Evolutionary conservation across 2,113 vertebrate genomes (phyloP), one percentile per base, ranked within the genome.

Genomic region (Eudyptes chrysolophus): DNA sequence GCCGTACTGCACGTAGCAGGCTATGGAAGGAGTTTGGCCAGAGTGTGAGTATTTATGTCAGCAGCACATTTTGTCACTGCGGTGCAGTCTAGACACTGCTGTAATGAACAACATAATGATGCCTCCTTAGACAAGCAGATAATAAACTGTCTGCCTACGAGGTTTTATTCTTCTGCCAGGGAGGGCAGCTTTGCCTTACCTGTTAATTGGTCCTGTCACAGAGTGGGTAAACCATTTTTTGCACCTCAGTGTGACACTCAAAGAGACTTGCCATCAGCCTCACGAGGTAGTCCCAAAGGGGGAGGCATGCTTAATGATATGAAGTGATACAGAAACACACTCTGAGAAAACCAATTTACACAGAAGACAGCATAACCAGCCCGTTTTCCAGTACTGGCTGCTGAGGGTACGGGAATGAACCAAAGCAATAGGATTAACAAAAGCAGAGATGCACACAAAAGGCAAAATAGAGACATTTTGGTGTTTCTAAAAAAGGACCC

Each of bases 1-100:
- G 57, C 55, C 0, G 0, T 17, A 38, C 26, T 13, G 29, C 2
- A 1, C 3, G 6, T 48, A 60, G 10, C 34, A 51, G 69, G 51
- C 52, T 85, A 57, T 51, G 6, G 77, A 72, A 87, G 52, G 32
- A 86, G 26, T 12, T 69, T 69, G 89, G 81, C 72, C 87, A 87
- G 65, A 48, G 24, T 7, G 36, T 9, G 57, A 51, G 9, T 34
- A 51, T 9, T 24, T n/a, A 58, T 58, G 38, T 74, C 77, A 87
- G 57, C 64, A 72, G 52, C 66, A 87, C 34, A 15, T 58, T 69
- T 68, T 82, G 55, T 48, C 71, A 82, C 61, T 81, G 58, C 14
- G 1, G 25, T 46, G 38, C 69, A 89, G 89, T 86, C 86, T 94
- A 89, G 92, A 89, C 84, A 51, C 32, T 57, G 65, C 44, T 82